Percentiles rank a stretch among this genome's conserved stretches.
Evolutionary conservation across 2,888 invertebrate species (phyloP).

Genomic region (Lypha dubia): DNA sequence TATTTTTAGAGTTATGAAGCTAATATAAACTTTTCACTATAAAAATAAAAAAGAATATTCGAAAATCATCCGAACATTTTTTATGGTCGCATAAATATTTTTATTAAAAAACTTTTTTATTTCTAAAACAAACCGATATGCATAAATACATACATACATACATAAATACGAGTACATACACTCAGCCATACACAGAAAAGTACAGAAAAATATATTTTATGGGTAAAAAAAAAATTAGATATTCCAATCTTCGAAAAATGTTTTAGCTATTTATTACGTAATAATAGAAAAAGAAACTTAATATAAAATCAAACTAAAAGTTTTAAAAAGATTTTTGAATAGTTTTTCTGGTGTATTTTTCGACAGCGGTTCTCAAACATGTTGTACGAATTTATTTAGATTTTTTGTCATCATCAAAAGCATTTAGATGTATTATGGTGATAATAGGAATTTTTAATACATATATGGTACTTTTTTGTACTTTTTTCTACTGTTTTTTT

Average conservation of each 20-base stretch:
- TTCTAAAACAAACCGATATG: slow-evolving; percentile 10
- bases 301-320: background rate
- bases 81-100: slow-evolving; percentile 41
- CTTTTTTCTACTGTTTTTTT: no score
- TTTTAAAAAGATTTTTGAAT: background rate
- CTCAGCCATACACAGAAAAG: no score
- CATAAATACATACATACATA: no score
- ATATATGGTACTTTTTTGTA: no score
- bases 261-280: background rate
- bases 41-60: no score
- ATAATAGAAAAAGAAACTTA: background rate
- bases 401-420: no score
- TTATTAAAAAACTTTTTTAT: slow-evolving; percentile 44
- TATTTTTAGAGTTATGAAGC: slow-evolving; percentile 1
- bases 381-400: no score
- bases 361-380: no score
- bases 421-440: no score
- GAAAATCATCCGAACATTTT: slow-evolving; percentile 14
- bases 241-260: slow-evolving; percentile 16
- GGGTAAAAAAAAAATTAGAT: slow-evolving; percentile 33
- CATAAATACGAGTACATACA: no score
- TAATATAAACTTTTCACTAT: slow-evolving; percentile 7
- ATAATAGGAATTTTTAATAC: no score
- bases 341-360: background rate
- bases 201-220: background rate